phyloP scores from a whole-genome alignment of 2,113 vertebrate species.

The Ceuthmochares aereus region DNA sequence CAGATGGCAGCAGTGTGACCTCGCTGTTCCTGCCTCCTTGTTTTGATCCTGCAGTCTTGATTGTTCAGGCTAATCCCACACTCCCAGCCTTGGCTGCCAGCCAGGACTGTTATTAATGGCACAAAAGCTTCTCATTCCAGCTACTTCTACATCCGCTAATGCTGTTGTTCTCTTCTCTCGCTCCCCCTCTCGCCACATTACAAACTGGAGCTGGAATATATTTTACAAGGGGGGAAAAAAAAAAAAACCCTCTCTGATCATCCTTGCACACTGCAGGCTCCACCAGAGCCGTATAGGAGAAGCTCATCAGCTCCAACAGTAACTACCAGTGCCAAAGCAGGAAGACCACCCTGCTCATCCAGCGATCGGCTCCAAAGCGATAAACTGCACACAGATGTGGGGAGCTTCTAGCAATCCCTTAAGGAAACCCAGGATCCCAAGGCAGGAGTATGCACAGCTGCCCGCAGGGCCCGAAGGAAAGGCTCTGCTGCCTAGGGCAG shows the following conservation, averaged over 20 bases:
- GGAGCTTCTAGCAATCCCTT: not conserved
- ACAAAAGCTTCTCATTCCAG: slow-evolving; percentile 89
- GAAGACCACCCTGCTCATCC: not conserved
- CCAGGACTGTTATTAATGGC: slow-evolving; percentile 87
- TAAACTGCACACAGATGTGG: not conserved
- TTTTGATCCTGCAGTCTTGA: slow-evolving; percentile 90
- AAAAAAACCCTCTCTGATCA: not conserved
- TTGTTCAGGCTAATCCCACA: slow-evolving; percentile 90
- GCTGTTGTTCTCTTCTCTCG: slow-evolving; percentile 47
- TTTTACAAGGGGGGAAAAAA: not conserved
- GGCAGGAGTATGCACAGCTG: not conserved
- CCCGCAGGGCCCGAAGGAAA: not conserved
- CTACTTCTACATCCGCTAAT: slow-evolving; percentile 76
- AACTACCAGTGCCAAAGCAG: not conserved
- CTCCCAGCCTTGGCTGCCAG: slow-evolving; percentile 84
- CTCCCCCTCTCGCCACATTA: slow-evolving; percentile 39
- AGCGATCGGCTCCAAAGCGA: not conserved
- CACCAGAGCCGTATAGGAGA: not conserved
- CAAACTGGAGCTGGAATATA: slow-evolving; percentile 45
- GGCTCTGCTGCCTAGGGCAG: not conserved
- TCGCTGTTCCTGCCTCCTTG: slow-evolving; percentile 89
- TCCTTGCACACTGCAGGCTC: not conserved
- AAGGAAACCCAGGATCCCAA: not conserved
- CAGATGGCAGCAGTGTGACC: slow-evolving; percentile 93
- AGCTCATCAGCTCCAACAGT: not conserved